Evolutionary conservation across 1,140 invertebrate genomes (phyloP), one percentile per base, ranked within the genome.

Genomic region (Drosophila simulans): DNA sequence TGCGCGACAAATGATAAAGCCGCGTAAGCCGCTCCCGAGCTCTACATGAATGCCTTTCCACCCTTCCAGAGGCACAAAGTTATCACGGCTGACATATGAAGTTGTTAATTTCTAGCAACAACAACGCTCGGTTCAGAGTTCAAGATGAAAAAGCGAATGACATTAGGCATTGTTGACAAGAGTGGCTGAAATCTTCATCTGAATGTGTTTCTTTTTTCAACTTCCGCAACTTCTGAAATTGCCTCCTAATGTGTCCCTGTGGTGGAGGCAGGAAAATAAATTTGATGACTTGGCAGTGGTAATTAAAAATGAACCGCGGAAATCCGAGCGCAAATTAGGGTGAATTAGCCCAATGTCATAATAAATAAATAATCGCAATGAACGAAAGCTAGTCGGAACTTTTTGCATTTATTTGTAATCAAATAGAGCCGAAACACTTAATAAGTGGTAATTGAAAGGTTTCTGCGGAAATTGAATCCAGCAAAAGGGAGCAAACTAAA

Each of bases 11-110:
- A 54, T 75, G 82, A 86, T 82, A 86, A 85, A 65, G 57, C 65
- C 17, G 42, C 42, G 58, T 40, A 58, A 59, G 60, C 55, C 49
- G 59, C 51, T 40, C 39, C 45, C 11, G 15, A 15, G 54, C 37
- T 46, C 3, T 51, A 15, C 43, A 15, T 7, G 12, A 7, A n/a
- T 40, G 39, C n/a, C 0, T 15, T 7, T 2, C n/a, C 40, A 5
- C 37, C 34, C 51, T 22, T 37, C 37, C 40, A 22, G 40, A 42
- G 34, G 34, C 31, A 45, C 37, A 31, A 56, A 72, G 71, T 54
- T 78, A 86, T 74, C 64, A 59, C 43, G 39, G 43, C 57, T 56
- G 66, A 77, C 80, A 89, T 84, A 88, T 88, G 71, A 89, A 80
- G 76, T 77, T 83, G 84, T 88, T 79, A 88, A 89, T 88, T 89